Conservation (phyloP, 2,113 vertebrate genomes). For the Scomber scombrus region DNA sequence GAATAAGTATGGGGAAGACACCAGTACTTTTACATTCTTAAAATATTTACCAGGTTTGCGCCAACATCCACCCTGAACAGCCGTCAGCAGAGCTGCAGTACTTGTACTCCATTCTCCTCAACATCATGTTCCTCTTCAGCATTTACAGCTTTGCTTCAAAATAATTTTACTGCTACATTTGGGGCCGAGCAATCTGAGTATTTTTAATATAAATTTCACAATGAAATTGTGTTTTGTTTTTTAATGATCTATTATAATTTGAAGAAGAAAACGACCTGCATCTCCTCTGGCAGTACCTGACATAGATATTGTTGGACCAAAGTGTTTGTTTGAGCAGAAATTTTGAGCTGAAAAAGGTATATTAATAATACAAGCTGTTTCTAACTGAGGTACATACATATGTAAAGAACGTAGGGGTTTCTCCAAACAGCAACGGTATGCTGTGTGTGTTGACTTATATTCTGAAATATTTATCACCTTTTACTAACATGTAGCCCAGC, state of each 20-base stretch:
- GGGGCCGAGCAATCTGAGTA: background rate
- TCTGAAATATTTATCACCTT: slow-evolving; percentile 74
- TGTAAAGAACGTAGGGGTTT: slow-evolving; percentile 15
- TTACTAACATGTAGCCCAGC: slow-evolving; percentile 48
- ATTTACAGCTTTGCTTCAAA: slow-evolving; percentile 12
- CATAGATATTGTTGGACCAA: slow-evolving; percentile 8
- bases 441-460: slow-evolving; percentile 30
- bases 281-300: background rate
- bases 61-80: slow-evolving; percentile 53
- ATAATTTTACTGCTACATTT: background rate
- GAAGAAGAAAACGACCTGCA: background rate
- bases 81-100: slow-evolving; percentile 36
- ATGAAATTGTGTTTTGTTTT: background rate
- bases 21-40: slow-evolving; percentile 60
- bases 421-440: slow-evolving; percentile 36
- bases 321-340: slow-evolving; percentile 7
- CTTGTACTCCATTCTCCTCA: slow-evolving; percentile 11
- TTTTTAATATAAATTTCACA: slow-evolving; percentile 4
- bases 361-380: slow-evolving; percentile 65
- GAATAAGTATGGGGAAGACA: slow-evolving; percentile 52
- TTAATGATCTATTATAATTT: background rate
- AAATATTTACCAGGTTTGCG: slow-evolving; percentile 75
- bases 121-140: slow-evolving; percentile 14
- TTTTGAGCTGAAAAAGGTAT: slow-evolving; percentile 29
- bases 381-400: slow-evolving; percentile 38